Conservation (phyloP, 2,113 vertebrate genomes). For the Lonchura striata region DNA sequence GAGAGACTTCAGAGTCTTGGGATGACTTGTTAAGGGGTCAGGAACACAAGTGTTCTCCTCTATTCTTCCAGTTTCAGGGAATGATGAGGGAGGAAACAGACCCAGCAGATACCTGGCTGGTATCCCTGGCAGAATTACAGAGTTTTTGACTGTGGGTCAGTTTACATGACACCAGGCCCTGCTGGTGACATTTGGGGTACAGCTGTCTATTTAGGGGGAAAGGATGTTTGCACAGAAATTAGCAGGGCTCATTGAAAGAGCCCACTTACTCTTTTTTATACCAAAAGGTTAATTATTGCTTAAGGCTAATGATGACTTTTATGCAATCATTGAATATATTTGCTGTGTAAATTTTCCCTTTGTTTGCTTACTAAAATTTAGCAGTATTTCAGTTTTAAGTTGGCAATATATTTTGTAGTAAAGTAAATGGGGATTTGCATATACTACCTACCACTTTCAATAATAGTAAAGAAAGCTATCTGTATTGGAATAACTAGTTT, state of each 20-base stretch:
- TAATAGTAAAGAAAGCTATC: not conserved
- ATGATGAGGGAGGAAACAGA: not conserved
- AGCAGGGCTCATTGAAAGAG: not conserved
- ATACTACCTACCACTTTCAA: not conserved
- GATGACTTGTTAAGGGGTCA: not conserved
- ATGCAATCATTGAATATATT: not conserved
- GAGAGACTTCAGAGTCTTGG: not conserved
- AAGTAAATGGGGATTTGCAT: not conserved
- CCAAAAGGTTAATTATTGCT: not conserved
- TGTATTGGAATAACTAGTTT: not conserved
- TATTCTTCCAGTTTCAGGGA: not conserved
- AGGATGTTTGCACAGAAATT: not conserved
- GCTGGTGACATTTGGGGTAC: not conserved
- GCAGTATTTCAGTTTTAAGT: not conserved
- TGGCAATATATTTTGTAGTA: not conserved
- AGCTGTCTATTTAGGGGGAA: not conserved
- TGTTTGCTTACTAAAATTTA: not conserved
- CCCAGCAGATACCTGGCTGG: not conserved
- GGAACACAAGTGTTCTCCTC: not conserved
- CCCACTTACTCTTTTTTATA: not conserved
- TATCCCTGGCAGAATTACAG: not conserved
- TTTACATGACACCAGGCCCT: not conserved
- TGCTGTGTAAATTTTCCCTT: not conserved
- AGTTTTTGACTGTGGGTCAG: rapidly evolving
- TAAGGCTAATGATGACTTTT: not conserved